These are phyloP conservation scores for Eretmochelys imbricata DNA, from an alignment of 2,113 vertebrate genomes.

Conservation along the genomic window DNA sequence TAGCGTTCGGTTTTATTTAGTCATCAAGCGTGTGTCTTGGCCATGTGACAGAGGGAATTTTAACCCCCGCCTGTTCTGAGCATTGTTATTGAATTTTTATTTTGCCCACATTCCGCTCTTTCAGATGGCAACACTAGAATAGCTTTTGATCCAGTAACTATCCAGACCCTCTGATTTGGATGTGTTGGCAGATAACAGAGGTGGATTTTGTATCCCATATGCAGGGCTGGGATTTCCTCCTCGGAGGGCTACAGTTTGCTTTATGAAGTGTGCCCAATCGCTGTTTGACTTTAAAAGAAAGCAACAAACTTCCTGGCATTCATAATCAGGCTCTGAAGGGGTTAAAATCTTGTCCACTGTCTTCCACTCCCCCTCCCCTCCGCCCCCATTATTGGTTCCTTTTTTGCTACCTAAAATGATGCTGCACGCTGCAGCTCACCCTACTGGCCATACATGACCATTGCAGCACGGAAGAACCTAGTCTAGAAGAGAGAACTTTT, in stretches of 20 bases:
- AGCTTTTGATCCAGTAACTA: neutral
- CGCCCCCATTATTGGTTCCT: neutral
- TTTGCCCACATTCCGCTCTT: rapidly evolving
- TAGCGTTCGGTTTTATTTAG: neutral
- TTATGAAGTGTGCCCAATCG: neutral
- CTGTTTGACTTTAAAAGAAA: neutral
- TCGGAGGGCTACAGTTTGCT: slow-evolving; percentile 33
- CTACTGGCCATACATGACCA: slow-evolving; percentile 74
- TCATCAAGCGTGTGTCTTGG: neutral
- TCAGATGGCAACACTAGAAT: neutral
- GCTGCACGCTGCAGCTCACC: slow-evolving; percentile 81
- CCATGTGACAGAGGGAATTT: neutral
- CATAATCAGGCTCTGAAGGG: slow-evolving; percentile 5
- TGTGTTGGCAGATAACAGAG: neutral
- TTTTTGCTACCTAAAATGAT: slow-evolving; percentile 25
- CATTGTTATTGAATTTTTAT: neutral
- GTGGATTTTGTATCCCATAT: neutral
- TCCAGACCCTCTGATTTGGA: neutral
- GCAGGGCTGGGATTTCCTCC: neutral
- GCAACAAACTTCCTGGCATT: neutral
- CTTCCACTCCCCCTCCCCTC: neutral
- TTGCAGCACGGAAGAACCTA: slow-evolving; percentile 30
- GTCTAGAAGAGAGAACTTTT: neutral
- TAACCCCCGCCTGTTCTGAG: neutral
- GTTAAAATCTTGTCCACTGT: slow-evolving; percentile 33